These are phyloP conservation scores for Perizoma flavofasciatum DNA, from an alignment of 2,888 invertebrate species.

Conservation along the genomic window DNA sequence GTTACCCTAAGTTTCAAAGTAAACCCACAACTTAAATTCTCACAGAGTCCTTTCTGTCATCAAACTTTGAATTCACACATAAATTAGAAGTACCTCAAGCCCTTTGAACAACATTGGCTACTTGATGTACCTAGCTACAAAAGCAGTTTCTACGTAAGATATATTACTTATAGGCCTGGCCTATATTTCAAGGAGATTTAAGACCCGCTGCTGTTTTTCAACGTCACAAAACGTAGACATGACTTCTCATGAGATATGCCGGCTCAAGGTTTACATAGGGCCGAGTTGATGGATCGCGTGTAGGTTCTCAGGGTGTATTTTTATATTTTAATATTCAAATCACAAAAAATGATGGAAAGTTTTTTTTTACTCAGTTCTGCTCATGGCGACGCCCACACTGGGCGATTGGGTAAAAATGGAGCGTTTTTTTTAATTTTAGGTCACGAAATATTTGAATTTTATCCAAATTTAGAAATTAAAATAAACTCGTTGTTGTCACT, in stretches of 20 bases:
- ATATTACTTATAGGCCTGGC: neutral
- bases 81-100: constrained; percentile 1
- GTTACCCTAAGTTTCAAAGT: too few species aligned
- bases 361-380: too few species aligned
- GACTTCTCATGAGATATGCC: constrained; percentile 35
- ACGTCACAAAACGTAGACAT: constrained; percentile 37
- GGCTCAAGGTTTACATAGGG: constrained; percentile 30
- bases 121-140: neutral
- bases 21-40: neutral
- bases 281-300: constrained; percentile 37
- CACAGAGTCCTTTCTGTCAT: neutral
- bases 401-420: neutral
- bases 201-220: constrained; percentile 35
- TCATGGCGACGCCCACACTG: neutral
- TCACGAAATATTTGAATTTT: too few species aligned
- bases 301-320: constrained; percentile 1
- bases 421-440: too few species aligned
- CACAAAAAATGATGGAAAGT: too few species aligned
- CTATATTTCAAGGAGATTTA: constrained; percentile 13
- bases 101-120: constrained; percentile 1
- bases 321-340: constrained; percentile 18
- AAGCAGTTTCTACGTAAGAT: neutral
- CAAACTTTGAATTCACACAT: constrained; percentile 1
- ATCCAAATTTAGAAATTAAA: too few species aligned
- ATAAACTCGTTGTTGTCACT: too few species aligned